phyloP scores from a whole-genome alignment of 2,113 vertebrate species.

The Ellobius talpinus region DNA sequence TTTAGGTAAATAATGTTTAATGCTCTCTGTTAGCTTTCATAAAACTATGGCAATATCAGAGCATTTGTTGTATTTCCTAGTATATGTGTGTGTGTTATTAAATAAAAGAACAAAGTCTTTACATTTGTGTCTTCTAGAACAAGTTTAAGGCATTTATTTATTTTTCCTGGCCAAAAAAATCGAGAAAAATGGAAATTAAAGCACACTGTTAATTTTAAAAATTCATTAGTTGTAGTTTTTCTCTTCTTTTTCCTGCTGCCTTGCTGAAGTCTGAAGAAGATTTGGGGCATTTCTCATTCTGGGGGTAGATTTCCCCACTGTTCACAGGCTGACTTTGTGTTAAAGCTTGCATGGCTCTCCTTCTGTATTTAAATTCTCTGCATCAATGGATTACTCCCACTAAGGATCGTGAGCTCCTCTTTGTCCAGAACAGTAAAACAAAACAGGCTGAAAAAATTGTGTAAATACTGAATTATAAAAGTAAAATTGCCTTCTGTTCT shows the following conservation, averaged over 20 bases:
- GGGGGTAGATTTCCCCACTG: background rate
- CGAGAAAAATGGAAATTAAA: constrained; percentile 35
- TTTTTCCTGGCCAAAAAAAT: background rate
- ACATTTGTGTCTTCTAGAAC: constrained; percentile 9
- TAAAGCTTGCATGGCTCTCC: background rate
- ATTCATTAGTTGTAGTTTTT: background rate
- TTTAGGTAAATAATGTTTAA: constrained; percentile 63
- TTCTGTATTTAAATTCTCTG: background rate
- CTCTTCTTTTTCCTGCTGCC: background rate
- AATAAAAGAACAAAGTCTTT: constrained; percentile 1
- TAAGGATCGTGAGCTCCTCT: background rate
- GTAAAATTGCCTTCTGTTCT: background rate
- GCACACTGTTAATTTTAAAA: background rate
- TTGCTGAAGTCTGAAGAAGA: background rate
- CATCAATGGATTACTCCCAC: background rate
- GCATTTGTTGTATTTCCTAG: constrained; percentile 2
- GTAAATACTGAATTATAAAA: background rate
- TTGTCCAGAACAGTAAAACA: background rate
- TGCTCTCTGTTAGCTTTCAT: constrained; percentile 50
- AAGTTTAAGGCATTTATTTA: constrained; percentile 18
- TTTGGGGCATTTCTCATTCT: background rate
- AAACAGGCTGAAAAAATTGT: background rate
- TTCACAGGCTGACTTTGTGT: background rate
- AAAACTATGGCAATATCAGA: constrained; percentile 23
- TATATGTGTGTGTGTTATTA: background rate